phyloP scores from a whole-genome alignment of 2,113 vertebrate genomes.

The Tetraodon nigroviridis region DNA sequence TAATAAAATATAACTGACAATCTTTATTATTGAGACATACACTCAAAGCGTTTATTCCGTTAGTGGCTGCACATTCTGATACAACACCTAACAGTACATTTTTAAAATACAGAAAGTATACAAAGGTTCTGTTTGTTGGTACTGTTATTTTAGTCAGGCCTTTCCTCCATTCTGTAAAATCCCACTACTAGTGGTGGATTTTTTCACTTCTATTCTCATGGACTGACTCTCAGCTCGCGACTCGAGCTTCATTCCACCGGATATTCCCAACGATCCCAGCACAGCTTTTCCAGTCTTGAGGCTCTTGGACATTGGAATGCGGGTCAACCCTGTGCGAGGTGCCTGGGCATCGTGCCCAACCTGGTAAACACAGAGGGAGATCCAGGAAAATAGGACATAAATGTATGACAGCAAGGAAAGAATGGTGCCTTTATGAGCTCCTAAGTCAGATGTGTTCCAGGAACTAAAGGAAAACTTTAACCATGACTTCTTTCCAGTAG shows the following conservation, averaged over 20 bases:
- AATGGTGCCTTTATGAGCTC: constrained; percentile 19
- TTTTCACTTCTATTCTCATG: constrained; percentile 97
- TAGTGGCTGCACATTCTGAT: constrained; percentile 47
- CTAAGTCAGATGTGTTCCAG: constrained; percentile 11
- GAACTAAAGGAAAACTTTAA: constrained; percentile 33
- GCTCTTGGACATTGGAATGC: constrained; percentile 98
- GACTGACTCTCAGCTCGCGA: constrained; percentile 89
- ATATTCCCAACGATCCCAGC: constrained; percentile 84
- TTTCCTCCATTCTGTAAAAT: constrained; percentile 84
- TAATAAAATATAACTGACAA: constrained; percentile 46
- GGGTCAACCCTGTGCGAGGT: constrained; percentile 83
- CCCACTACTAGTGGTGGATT: constrained; percentile 79
- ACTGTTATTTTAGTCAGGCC: constrained; percentile 71
- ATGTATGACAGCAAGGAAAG: constrained; percentile 8
- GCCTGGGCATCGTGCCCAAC: constrained; percentile 85
- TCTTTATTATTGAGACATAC: constrained; percentile 27
- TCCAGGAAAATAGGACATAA: constrained; percentile 15
- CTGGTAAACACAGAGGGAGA: constrained; percentile 67
- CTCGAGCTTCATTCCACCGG: constrained; percentile 88
- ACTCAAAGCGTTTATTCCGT: constrained; percentile 39
- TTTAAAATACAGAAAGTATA: constrained; percentile 20
- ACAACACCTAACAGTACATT: constrained; percentile 36
- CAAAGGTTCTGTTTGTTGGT: constrained; percentile 9
- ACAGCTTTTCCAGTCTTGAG: constrained; percentile 95
- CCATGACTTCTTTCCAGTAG: constrained; percentile 11